Percentiles rank a stretch among this genome's conserved stretches.
Evolutionary conservation across 2,888 invertebrate species (phyloP).

Genomic region (Trachelus troglodyta): DNA sequence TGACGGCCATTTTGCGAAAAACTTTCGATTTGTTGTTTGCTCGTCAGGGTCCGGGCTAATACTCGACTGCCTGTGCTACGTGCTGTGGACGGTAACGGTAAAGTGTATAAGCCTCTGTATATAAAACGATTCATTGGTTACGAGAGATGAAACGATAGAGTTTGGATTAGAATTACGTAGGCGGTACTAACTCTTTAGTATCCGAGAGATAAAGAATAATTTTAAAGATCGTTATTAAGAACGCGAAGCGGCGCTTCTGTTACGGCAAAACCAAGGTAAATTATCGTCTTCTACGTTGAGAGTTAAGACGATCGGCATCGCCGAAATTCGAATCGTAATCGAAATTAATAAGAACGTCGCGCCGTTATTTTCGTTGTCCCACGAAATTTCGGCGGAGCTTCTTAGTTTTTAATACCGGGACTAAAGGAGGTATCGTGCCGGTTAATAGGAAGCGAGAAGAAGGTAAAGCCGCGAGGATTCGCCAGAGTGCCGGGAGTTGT

Average conservation of each 20-base stretch:
- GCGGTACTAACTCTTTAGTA: background rate
- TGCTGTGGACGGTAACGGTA: background rate
- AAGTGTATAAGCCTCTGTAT: background rate
- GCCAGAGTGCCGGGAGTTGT: background rate
- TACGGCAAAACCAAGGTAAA: background rate
- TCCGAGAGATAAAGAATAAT: background rate
- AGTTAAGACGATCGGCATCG: background rate
- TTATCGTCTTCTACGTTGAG: constrained; percentile 33
- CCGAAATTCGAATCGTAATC: constrained; percentile 21
- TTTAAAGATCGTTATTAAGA: background rate
- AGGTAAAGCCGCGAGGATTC: background rate
- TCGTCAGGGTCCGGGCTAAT: constrained; percentile 54
- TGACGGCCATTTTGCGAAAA: constrained; percentile 67
- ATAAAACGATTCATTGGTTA: background rate
- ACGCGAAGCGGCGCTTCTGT: background rate
- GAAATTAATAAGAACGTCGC: constrained; percentile 24
- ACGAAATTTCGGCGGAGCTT: background rate
- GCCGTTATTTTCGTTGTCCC: constrained; percentile 55
- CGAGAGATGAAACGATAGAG: background rate
- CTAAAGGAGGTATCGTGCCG: constrained; percentile 65
- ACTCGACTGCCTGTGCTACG: constrained; percentile 55
- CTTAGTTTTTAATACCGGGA: constrained; percentile 21
- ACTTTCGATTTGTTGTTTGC: constrained; percentile 58
- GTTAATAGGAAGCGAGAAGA: constrained; percentile 54
- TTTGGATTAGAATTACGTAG: background rate